Conservation (phyloP, 2,113 vertebrate genomes). For the Calidris pugnax region DNA sequence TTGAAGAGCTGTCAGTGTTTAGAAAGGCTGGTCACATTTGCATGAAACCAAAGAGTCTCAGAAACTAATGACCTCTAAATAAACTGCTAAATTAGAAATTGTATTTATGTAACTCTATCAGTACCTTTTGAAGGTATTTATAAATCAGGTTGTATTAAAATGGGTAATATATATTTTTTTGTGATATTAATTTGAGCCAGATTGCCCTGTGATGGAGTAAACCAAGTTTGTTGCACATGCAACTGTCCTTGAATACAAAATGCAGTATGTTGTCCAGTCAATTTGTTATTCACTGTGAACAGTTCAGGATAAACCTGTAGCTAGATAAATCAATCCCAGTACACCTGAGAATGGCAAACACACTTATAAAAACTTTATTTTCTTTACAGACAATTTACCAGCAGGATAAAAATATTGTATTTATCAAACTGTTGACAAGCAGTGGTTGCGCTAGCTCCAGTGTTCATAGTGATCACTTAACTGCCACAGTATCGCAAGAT, state of each 20-base stretch:
- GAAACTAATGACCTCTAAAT: neutral
- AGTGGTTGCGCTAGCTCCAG: neutral
- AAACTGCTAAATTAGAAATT: neutral
- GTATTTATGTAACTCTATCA: neutral
- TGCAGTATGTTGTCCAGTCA: neutral
- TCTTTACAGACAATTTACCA: neutral
- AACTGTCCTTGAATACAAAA: neutral
- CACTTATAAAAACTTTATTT: neutral
- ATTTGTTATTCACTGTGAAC: neutral
- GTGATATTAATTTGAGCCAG: neutral
- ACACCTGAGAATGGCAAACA: neutral
- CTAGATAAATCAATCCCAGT: neutral
- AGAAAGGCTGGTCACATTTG: neutral
- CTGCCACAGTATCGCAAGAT: neutral
- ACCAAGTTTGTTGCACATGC: neutral
- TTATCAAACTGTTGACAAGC: conserved; percentile 9
- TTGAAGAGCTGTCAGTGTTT: neutral
- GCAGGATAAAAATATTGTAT: neutral
- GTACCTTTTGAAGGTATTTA: neutral
- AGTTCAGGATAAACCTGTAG: neutral
- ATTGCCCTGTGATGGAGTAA: neutral
- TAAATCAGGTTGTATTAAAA: neutral
- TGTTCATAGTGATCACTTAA: neutral
- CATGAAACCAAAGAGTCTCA: neutral
- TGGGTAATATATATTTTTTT: neutral